Evolutionary conservation across 2,888 invertebrate genomes (phyloP).

Genomic region (Acanthacorydalis orientalis): DNA sequence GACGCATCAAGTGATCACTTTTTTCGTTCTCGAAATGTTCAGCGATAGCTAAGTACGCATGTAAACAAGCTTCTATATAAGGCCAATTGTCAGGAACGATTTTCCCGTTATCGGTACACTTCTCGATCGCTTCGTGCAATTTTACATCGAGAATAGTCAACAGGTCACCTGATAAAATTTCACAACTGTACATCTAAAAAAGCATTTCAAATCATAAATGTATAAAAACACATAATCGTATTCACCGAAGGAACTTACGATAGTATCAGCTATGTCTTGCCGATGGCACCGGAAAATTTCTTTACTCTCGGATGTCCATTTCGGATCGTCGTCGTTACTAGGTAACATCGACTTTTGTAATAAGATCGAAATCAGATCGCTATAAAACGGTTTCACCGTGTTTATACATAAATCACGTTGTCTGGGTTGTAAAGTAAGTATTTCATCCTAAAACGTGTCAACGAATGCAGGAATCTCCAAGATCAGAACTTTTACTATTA

Average conservation of each 20-base stretch:
- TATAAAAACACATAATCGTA: not conserved
- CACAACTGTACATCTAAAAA: constrained; percentile 67
- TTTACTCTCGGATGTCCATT: constrained; percentile 59
- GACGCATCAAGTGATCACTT: constrained; percentile 34
- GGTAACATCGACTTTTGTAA: constrained; percentile 69
- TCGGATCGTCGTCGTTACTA: constrained; percentile 29
- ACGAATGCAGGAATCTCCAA: not conserved
- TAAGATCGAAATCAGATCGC: constrained; percentile 56
- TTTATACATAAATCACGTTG: constrained; percentile 31
- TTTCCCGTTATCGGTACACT: constrained; percentile 22
- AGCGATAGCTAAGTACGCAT: constrained; percentile 44
- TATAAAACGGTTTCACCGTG: constrained; percentile 60
- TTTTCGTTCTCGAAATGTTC: constrained; percentile 43
- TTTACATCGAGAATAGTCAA: constrained; percentile 50
- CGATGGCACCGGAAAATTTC: constrained; percentile 76
- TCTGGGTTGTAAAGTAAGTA: constrained; percentile 30
- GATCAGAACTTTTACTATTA: not conserved
- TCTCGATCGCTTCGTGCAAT: constrained; percentile 36
- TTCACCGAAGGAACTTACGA: constrained; percentile 48
- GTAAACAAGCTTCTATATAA: constrained; percentile 46
- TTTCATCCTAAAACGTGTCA: constrained; percentile 38
- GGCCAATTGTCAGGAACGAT: constrained; percentile 29
- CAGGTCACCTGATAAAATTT: constrained; percentile 58
- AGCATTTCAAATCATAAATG: not conserved
- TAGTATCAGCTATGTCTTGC: constrained; percentile 71